Percentiles rank a stretch among this genome's conserved stretches.
phyloP scores from a whole-genome alignment of 2,888 invertebrate genomes.

The Drosophila maculinotata region DNA sequence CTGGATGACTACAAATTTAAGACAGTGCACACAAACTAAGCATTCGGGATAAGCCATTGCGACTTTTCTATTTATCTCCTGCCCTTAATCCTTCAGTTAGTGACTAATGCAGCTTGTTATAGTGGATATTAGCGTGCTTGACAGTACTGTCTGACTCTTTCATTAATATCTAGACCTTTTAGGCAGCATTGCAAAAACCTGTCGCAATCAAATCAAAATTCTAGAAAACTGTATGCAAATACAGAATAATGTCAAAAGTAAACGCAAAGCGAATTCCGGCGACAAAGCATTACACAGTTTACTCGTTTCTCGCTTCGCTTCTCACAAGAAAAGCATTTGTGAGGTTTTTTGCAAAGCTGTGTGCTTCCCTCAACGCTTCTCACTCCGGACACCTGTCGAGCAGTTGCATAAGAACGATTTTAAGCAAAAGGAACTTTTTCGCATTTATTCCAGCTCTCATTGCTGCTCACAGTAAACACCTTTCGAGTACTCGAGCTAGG shows the following conservation, averaged over 20 bases:
- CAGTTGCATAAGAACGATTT: slow-evolving; percentile 27
- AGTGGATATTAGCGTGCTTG: too few relatives aligned
- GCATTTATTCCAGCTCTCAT: slow-evolving; percentile 1
- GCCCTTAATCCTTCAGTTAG: background rate
- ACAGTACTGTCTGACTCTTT: background rate
- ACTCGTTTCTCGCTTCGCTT: slow-evolving; percentile 3
- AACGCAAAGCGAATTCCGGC: background rate
- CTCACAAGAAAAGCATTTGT: slow-evolving; percentile 9
- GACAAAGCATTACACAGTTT: slow-evolving; percentile 1
- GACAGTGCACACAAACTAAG: background rate
- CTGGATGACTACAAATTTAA: slow-evolving; percentile 18
- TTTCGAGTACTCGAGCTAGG: background rate
- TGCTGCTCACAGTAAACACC: slow-evolving; percentile 1
- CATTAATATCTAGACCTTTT: background rate
- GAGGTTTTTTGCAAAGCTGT: slow-evolving; percentile 3
- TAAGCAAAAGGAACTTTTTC: slow-evolving; percentile 3
- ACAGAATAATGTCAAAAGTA: slow-evolving; percentile 21
- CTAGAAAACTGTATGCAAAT: background rate
- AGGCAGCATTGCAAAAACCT: background rate
- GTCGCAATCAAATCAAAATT: slow-evolving; percentile 21
- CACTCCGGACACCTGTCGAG: slow-evolving; percentile 11
- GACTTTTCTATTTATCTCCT: background rate
- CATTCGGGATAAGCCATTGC: background rate
- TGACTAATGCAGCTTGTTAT: background rate
- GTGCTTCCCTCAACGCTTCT: background rate